Percentiles rank a stretch among this genome's conserved stretches.
These are phyloP conservation scores for Neodontobutis hainanensis DNA, from an alignment of 2,113 vertebrate species.

Conservation along the genomic window DNA sequence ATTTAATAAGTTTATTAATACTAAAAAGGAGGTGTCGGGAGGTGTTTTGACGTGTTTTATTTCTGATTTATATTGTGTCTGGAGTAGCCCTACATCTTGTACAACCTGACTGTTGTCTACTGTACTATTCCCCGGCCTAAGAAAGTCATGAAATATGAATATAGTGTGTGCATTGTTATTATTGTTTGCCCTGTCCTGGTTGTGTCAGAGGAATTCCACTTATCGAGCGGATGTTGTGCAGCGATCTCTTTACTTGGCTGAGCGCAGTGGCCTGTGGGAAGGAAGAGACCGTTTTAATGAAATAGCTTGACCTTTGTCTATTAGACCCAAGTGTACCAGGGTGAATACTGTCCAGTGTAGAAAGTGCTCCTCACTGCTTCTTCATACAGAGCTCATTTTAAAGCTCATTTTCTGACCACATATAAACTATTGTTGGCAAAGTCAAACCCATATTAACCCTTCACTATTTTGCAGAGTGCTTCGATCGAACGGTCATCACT, in stretches of 20 bases:
- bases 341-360: conserved; percentile 35
- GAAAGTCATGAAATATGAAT: conserved; percentile 40
- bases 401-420: background rate
- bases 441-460: background rate
- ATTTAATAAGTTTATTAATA: too few relatives aligned
- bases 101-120: background rate
- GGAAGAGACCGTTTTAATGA: conserved; percentile 58
- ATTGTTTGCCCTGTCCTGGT: conserved; percentile 24
- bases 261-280: conserved; percentile 45
- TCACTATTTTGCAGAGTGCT: background rate
- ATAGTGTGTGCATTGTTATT: conserved; percentile 15
- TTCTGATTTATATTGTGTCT: background rate
- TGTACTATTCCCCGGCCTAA: background rate
- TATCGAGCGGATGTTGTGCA: conserved; percentile 24
- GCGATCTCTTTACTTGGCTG: conserved; percentile 35
- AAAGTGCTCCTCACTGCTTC: conserved; percentile 21
- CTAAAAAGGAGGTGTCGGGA: too few relatives aligned
- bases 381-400: background rate
- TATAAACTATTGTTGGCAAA: background rate
- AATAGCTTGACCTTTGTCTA: conserved; percentile 62
- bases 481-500: background rate
- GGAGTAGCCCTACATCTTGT: background rate
- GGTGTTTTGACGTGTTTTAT: background rate
- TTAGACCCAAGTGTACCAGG: conserved; percentile 31
- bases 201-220: conserved; percentile 39